Evolutionary conservation across 2,797 vertebrate genomes (phyloP).

Genomic region (Xerus rutilus): DNA sequence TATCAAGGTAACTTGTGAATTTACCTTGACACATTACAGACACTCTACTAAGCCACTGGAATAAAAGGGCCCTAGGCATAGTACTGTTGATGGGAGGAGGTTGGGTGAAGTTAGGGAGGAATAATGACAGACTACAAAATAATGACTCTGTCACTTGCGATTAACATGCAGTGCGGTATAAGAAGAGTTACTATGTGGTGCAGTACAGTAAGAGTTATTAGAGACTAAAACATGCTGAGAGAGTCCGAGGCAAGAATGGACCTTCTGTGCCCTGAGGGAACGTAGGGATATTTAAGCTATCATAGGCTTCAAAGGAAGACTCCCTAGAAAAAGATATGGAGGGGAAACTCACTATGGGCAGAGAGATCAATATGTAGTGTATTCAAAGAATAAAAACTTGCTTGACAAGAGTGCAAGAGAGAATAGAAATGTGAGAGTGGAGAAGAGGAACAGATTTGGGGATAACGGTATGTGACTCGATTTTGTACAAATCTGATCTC

Average conservation of each 20-base stretch:
- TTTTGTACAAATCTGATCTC: not conserved
- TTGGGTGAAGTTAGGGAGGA: not conserved
- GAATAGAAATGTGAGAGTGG: not conserved
- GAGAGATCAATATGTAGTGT: not conserved
- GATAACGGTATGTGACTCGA: not conserved
- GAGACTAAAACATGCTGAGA: not conserved
- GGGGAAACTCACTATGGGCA: not conserved
- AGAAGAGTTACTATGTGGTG: not conserved
- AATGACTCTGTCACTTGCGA: not conserved
- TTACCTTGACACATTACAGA: not conserved
- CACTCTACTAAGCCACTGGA: not conserved
- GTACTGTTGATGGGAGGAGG: not conserved
- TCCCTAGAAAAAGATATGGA: not conserved
- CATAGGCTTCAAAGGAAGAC: not conserved
- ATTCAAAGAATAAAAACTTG: not conserved
- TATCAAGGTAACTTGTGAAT: constrained; percentile 26
- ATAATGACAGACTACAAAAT: not conserved
- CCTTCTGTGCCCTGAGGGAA: not conserved
- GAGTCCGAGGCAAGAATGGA: not conserved
- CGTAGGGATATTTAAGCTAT: not conserved
- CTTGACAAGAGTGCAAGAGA: not conserved
- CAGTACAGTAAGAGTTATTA: not conserved
- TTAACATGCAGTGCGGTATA: not conserved
- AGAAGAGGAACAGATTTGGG: not conserved
- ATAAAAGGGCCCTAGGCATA: not conserved